A percentile compares a stretch with the other conserved stretches of the same genome.
These are phyloP conservation scores for Petroica traversi DNA, from an alignment of 2,113 vertebrate genomes.

Conservation along the genomic window DNA sequence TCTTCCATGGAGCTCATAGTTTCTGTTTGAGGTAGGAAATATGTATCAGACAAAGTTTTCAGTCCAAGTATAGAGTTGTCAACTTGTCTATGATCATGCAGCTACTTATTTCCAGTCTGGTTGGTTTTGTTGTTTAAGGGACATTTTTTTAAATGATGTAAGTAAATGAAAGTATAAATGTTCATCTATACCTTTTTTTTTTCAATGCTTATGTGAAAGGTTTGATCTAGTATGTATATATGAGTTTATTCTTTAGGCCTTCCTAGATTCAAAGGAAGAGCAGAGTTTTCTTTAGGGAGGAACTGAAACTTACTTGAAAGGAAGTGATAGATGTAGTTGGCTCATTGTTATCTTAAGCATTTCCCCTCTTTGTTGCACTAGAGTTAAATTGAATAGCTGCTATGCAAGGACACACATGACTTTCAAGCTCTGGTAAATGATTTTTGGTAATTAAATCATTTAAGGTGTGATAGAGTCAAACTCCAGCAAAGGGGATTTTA, in stretches of 20 bases:
- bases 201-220: neutral
- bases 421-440: neutral
- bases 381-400: neutral
- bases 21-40: neutral
- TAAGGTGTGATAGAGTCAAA: neutral
- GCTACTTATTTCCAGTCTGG: neutral
- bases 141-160: neutral
- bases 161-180: neutral
- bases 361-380: slow-evolving; percentile 50
- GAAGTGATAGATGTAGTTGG: neutral
- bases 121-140: neutral
- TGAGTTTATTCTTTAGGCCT: neutral
- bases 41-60: neutral
- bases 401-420: neutral
- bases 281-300: neutral
- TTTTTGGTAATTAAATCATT: neutral
- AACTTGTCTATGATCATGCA: neutral
- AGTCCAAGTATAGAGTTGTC: neutral
- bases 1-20: neutral
- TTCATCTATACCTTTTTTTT: neutral
- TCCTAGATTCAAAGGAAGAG: neutral
- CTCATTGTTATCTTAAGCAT: slow-evolving; percentile 25
- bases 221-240: neutral
- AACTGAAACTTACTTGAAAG: slow-evolving; percentile 20
- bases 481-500: neutral